Base-by-base conservation (phyloP, 1,140 invertebrate genomes). In the Hyposmocoma kahamanoa region DNA sequence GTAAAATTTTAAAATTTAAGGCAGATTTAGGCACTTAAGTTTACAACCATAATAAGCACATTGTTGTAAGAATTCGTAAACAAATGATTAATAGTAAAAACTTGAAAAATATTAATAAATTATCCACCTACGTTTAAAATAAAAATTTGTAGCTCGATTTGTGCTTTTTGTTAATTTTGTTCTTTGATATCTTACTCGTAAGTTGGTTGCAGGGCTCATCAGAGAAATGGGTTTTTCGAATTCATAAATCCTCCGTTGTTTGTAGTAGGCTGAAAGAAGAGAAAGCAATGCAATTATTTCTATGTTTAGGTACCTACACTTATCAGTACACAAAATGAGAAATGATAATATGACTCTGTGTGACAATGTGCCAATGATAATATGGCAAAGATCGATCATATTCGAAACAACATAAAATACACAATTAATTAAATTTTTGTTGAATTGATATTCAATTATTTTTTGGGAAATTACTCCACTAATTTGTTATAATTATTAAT, bases 211-310 rank as follows among this genome's bases (percentile, higher is more conserved):
- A 47, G 22, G 30, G 41, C 26, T 38, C 52, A 69, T 83, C 72
- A 84, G 44, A 84, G 79, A 53, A 84, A 84, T 30, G 81, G 81
- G 63, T 84, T 84, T 52, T 84, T 84, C 2, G 79, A 78, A 62
- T 81, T 83, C 4, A 72, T 49, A 59, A 69, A 70, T 21, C 60
- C 58, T 41, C 72, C 72, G 53, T 80, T 78, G 60, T 78, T 83
- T 47, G 57, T 44, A n/a, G 75, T 43, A 1, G 72, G 69, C 81
- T 84, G 59, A 49, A 84, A 76, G 36, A 59, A 53, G 53, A 51
- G 62, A 53, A 48, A 44, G n/a, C n/a, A n/a, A n/a, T n/a, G n/a
- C n/a, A n/a, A n/a, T n/a, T n/a, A n/a, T n/a, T n/a, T n/a, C n/a
- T n/a, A n/a, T n/a, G n/a, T n/a, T n/a, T n/a, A n/a, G n/a, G n/a